These are phyloP conservation scores for Paracanthobrama guichenoti DNA, from an alignment of 2,113 vertebrate species.

Conservation along the genomic window DNA sequence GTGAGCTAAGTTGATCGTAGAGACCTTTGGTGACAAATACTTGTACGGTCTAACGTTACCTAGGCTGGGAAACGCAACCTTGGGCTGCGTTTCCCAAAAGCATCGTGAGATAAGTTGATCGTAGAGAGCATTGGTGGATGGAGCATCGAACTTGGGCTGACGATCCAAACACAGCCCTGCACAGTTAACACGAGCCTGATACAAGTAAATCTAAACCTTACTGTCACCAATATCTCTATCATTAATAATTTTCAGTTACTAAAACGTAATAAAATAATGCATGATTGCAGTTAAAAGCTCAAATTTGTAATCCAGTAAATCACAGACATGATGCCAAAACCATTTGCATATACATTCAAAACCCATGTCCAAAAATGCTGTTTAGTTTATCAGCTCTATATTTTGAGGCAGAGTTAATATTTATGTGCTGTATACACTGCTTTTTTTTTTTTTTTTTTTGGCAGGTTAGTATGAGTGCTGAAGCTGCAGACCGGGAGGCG, in stretches of 20 bases:
- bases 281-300: background rate
- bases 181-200: background rate
- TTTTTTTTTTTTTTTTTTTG: no score
- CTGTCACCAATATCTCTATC: background rate
- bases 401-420: background rate
- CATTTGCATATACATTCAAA: background rate
- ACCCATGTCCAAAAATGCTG: background rate
- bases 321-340: background rate
- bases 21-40: no score
- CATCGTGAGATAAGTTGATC: no score
- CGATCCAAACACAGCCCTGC: no score
- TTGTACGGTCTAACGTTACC: no score
- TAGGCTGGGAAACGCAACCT: no score
- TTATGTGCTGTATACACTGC: background rate
- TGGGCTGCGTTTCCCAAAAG: no score
- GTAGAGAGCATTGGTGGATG: no score
- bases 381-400: background rate
- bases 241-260: background rate
- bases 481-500: constrained; percentile 89
- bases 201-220: no score
- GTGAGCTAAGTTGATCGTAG: background rate
- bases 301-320: background rate
- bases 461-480: constrained; percentile 82
- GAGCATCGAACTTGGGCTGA: no score
- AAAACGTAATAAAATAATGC: background rate